phyloP scores from a whole-genome alignment of 2,888 invertebrate genomes.

The Mesorhabditis spiculigera region DNA sequence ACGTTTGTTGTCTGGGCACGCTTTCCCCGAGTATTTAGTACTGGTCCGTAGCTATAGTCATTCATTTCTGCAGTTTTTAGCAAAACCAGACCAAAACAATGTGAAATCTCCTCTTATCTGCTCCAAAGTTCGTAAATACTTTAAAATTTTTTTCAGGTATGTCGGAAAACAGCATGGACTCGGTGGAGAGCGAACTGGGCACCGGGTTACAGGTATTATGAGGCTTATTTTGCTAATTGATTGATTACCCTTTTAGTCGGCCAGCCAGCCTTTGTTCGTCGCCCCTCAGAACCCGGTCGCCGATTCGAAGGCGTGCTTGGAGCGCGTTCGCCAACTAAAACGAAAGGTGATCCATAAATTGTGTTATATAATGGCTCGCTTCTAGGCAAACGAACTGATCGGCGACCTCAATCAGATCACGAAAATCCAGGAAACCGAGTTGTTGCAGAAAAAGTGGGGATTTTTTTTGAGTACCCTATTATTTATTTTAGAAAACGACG shows the following conservation, averaged over 20 bases:
- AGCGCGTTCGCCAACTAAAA: neutral
- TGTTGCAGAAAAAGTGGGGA: neutral
- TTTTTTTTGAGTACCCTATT: neutral
- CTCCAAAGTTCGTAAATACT: no score
- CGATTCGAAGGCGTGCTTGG: neutral
- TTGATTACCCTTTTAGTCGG: slow-evolving; percentile 27
- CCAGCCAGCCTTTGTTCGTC: slow-evolving; percentile 21
- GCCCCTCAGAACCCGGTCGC: slow-evolving; percentile 20
- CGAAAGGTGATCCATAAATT: neutral
- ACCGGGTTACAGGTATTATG: no score
- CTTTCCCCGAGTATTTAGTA: no score
- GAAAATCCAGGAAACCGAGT: neutral
- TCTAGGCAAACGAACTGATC: neutral
- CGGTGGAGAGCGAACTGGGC: no score
- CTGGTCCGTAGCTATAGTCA: no score
- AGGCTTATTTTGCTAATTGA: no score
- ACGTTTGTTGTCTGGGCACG: no score
- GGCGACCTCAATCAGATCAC: neutral
- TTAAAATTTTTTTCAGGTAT: no score
- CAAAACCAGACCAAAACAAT: no score
- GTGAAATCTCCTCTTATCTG: no score
- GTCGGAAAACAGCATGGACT: no score
- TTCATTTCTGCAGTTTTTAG: no score
- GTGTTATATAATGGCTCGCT: neutral
- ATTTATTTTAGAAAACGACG: neutral